A percentile compares a stretch with the other conserved stretches of the same genome.
Conservation (phyloP, 2,113 vertebrate species). For the Martes martes region DNA sequence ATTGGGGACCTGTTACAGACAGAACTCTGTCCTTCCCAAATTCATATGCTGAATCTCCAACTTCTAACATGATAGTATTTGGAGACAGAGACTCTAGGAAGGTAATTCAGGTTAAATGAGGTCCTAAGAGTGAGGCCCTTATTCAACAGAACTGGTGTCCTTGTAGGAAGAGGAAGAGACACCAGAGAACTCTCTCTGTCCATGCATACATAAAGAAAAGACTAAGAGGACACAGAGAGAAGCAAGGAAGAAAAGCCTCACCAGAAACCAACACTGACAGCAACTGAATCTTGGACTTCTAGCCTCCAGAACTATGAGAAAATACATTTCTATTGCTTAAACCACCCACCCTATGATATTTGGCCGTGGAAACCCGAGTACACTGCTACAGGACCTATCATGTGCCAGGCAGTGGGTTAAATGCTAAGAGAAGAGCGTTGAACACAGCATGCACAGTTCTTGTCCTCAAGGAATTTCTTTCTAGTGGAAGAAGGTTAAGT, state of each 20-base stretch:
- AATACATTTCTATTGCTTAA: not conserved
- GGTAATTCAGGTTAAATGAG: not conserved
- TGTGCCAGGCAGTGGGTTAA: not conserved
- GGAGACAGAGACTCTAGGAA: not conserved
- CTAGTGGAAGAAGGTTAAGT: not conserved
- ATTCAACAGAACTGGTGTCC: not conserved
- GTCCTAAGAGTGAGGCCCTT: not conserved
- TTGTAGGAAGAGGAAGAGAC: not conserved
- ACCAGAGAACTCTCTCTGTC: not conserved
- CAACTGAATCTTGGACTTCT: not conserved
- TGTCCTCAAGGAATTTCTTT: not conserved
- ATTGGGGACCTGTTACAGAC: not conserved
- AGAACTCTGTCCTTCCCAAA: not conserved
- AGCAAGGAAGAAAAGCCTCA: not conserved
- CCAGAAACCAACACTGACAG: not conserved
- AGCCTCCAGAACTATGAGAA: not conserved
- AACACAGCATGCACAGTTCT: not conserved
- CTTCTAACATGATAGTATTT: not conserved
- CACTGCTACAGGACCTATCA: not conserved
- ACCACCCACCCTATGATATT: not conserved
- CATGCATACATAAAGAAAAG: not conserved
- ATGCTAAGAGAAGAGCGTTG: accelerated
- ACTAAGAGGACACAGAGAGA: not conserved
- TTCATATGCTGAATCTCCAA: not conserved
- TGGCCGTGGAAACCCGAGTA: not conserved